Evolutionary conservation across 1,140 invertebrate species (phyloP).

Genomic region (Bombyx mori): ASM3026992v2 NC_085121.1:1904501-1905000

Average conservation of each 20-base stretch:
- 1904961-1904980: too few relatives aligned
- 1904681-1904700: neutral
- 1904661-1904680: conserved; percentile 11
- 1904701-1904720: neutral
- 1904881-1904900: neutral
- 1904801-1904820: neutral
- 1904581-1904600: too few relatives aligned
- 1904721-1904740: neutral
- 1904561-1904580: too few relatives aligned
- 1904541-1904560: too few relatives aligned
- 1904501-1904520: too few relatives aligned
- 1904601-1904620: too few relatives aligned
- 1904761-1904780: neutral
- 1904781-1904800: neutral
- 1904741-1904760: neutral
- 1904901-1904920: neutral
- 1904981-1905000: too few relatives aligned
- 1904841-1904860: neutral
- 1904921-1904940: neutral
- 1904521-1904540: too few relatives aligned
- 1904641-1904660: neutral
- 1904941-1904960: too few relatives aligned
- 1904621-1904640: too few relatives aligned
- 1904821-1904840: neutral
- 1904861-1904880: neutral